Evolutionary conservation across 1,140 invertebrate species (phyloP), one percentile per base, ranked within the genome.

Genomic region (Drosophila navojoa): DNA sequence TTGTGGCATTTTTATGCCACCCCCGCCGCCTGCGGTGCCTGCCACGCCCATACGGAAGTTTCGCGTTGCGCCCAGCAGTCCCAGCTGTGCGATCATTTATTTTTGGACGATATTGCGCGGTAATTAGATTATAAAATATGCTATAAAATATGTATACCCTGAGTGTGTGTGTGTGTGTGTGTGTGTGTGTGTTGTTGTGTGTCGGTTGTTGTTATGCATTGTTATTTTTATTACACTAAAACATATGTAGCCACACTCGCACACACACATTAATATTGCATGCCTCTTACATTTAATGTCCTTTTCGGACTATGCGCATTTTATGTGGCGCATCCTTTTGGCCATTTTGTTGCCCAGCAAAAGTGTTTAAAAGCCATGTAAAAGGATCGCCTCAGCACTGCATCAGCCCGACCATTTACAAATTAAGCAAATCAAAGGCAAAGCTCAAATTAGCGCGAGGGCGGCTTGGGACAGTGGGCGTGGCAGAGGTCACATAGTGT

Each of bases 101-200:
- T 66, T 71, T 68, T 80, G 69, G 58, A 72, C 77, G 76, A 71
- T 89, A 82, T 87, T 89, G 69, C 62, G 71, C 76, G 84, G 84
- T 87, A 87, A 87, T 87, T 87, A 87, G 84, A 87, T 89, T 87
- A 89, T 87, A 87, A 87, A 87, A 87, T 87, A 89, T 89, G 67
- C 84, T 58, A 89, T 87, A 82, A 87, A 87, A 82, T 89, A 87
- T 86, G 79, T 64, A 87, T 79, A 68, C 49, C 15, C 19, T 27
- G n/a, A 25, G 25, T 35, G n/a, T 45, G 58, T 4, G 32, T 44
- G 42, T 16, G 42, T 5, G 13, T 13, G n/a, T 15, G 42, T 16
- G 42, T 32, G 15, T 57, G 32, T 45, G 61, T n/a, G 3, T 11
- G 50, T 64, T 38, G 35, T 29, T 29, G 61, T n/a, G 3, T 13